These are phyloP conservation scores for Protobothrops mucrosquamatus DNA, from an alignment of 2,113 vertebrate species.

Conservation along the genomic window DNA sequence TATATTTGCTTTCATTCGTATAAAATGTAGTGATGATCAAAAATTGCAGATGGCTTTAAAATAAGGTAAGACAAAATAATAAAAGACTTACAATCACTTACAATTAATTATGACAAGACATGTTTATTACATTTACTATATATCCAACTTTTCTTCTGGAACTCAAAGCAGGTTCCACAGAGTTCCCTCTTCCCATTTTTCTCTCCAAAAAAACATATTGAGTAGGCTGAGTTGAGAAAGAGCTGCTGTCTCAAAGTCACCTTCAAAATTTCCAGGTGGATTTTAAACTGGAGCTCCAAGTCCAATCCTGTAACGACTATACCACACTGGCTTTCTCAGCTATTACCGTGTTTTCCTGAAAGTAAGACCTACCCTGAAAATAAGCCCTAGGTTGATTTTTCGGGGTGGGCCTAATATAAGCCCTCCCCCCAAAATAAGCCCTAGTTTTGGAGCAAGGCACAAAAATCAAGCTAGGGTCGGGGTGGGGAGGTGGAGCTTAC, in stretches of 20 bases:
- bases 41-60: not conserved
- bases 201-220: not conserved
- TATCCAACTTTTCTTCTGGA: not conserved
- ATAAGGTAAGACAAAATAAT: not conserved
- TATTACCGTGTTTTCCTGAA: too few species aligned
- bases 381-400: too few species aligned
- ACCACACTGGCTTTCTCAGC: not conserved
- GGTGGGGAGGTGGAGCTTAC: too few species aligned
- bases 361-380: too few species aligned
- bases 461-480: too few species aligned
- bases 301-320: not conserved
- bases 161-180: not conserved
- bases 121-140: not conserved
- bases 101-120: not conserved
- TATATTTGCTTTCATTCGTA: not conserved
- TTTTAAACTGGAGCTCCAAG: not conserved
- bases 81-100: too few species aligned
- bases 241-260: not conserved
- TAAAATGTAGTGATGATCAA: not conserved
- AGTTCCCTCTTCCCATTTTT: too few species aligned
- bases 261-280: not conserved
- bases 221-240: not conserved
- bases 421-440: too few species aligned
- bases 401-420: too few species aligned
- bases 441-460: too few species aligned